phyloP scores from a whole-genome alignment of 2,888 invertebrate species.

The Pseudanteris insignis region DNA sequence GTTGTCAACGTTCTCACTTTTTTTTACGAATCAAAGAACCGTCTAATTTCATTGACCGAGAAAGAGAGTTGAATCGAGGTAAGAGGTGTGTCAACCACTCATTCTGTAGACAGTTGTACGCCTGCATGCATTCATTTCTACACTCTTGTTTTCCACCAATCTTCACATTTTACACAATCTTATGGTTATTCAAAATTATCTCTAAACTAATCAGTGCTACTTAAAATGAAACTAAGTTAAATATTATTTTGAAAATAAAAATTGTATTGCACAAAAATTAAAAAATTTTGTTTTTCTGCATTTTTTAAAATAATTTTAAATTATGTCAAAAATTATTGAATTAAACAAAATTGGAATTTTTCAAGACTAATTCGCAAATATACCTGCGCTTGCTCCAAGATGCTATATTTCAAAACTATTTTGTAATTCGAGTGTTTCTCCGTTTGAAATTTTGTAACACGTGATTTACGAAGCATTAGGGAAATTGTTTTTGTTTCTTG shows the following conservation, averaged over 20 bases:
- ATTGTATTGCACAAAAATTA: too few relatives aligned
- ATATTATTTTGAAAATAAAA: too few relatives aligned
- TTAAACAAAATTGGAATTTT: too few relatives aligned
- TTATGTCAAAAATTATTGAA: too few relatives aligned
- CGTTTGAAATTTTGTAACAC: slow-evolving; percentile 36
- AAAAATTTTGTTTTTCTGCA: too few relatives aligned
- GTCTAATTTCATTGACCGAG: slow-evolving; percentile 44
- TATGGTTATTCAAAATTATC: too few relatives aligned
- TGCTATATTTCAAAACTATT: slow-evolving; percentile 22
- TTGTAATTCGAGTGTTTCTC: slow-evolving; percentile 14
- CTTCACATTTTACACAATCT: slow-evolving; percentile 21
- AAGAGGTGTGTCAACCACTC: too few relatives aligned
- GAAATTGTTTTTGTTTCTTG: slow-evolving; percentile 41
- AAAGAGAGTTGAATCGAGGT: slow-evolving; percentile 37
- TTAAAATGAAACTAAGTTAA: too few relatives aligned
- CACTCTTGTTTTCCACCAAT: slow-evolving; percentile 16
- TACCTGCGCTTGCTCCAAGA: slow-evolving; percentile 13
- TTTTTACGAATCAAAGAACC: slow-evolving; percentile 37
- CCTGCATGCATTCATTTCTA: slow-evolving; percentile 27
- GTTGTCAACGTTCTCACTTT: slow-evolving; percentile 18
- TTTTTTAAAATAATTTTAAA: too few relatives aligned
- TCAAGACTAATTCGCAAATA: too few relatives aligned
- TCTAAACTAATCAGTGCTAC: too few relatives aligned
- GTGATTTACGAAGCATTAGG: slow-evolving; percentile 42
- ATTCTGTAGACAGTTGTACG: too few relatives aligned